These are phyloP conservation scores for Prunella himalayana DNA, from an alignment of 2,113 vertebrate species.

Conservation along the genomic window DNA sequence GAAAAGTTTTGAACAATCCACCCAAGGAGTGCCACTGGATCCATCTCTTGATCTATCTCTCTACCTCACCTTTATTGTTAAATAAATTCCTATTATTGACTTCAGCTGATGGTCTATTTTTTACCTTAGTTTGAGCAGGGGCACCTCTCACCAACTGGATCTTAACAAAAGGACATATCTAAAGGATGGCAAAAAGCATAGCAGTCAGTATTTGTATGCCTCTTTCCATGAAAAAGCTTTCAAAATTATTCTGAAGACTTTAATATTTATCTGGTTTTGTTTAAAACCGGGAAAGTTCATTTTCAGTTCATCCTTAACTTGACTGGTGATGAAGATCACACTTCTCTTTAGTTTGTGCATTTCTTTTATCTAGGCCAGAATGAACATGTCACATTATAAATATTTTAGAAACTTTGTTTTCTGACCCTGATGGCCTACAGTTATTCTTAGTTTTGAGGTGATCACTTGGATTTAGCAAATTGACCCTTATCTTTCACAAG, in stretches of 20 bases:
- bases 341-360: neutral
- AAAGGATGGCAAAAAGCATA: neutral
- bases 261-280: neutral
- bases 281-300: neutral
- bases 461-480: neutral
- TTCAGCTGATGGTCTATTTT: neutral
- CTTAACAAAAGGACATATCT: neutral
- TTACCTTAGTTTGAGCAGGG: neutral
- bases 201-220: neutral
- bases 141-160: neutral
- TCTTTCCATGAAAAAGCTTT: neutral
- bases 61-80: neutral
- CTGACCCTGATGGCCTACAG: neutral
- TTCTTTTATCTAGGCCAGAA: conserved; percentile 1
- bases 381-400: neutral
- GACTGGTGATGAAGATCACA: neutral
- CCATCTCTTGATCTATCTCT: neutral
- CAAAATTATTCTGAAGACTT: neutral
- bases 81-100: neutral
- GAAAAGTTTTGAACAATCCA: neutral
- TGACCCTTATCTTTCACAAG: neutral
- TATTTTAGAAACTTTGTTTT: conserved; percentile 19
- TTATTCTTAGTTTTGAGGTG: neutral
- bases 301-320: neutral
- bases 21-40: neutral